phyloP scores from a whole-genome alignment of 2,113 vertebrate genomes.

The Potamarius usumacintae region DNA sequence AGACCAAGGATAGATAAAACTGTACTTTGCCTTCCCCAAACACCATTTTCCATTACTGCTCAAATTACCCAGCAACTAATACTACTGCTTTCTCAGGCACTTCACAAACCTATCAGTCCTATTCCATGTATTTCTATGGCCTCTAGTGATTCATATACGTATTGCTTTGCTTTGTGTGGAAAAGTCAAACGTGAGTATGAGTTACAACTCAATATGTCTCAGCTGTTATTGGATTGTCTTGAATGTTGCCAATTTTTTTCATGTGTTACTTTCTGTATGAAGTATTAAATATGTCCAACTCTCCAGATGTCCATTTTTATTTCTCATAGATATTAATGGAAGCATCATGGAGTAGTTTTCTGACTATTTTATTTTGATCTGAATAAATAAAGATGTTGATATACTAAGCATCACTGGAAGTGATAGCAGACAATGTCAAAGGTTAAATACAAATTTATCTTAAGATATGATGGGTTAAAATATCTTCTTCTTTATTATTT shows the following conservation, averaged over 20 bases:
- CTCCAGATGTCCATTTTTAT: neutral
- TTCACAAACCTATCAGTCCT: neutral
- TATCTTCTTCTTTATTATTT: neutral
- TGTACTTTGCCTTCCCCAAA: neutral
- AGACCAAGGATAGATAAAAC: slow-evolving; percentile 29
- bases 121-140: neutral
- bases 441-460: neutral
- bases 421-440: neutral
- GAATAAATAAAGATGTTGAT: neutral
- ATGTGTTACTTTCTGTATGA: neutral
- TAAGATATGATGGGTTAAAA: neutral
- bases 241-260: neutral
- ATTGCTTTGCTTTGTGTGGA: neutral
- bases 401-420: neutral
- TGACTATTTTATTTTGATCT: neutral
- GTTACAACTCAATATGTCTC: slow-evolving; percentile 6
- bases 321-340: neutral
- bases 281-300: neutral
- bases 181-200: neutral
- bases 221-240: neutral
- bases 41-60: slow-evolving; percentile 12
- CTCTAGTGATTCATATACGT: neutral
- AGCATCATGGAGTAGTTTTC: neutral
- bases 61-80: neutral
- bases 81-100: neutral